Evolutionary conservation across 2,113 vertebrate species (phyloP).

Genomic region (Microcebus ravelobensis): DNA sequence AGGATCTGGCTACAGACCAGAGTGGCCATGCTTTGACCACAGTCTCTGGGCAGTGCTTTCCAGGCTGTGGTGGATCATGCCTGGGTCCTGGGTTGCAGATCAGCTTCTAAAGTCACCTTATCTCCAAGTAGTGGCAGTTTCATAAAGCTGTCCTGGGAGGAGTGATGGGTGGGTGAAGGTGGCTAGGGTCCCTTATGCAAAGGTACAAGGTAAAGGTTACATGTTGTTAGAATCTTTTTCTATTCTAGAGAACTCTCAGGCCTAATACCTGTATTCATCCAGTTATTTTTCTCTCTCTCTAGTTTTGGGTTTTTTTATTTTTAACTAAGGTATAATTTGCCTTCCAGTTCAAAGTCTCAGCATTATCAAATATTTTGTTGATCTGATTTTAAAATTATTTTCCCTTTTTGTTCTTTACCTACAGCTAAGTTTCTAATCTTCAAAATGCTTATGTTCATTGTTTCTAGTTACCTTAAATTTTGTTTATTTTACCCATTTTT

Average conservation of each 20-base stretch:
- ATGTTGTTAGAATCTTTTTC: background rate
- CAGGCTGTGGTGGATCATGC: background rate
- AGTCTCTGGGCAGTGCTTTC: background rate
- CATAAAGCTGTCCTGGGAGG: background rate
- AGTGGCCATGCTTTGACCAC: background rate
- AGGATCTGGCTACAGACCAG: background rate
- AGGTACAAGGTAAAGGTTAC: background rate
- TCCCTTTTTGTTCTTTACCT: background rate
- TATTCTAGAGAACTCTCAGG: background rate
- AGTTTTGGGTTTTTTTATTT: background rate
- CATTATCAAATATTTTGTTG: background rate
- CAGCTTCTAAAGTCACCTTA: background rate
- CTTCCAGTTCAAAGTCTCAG: background rate
- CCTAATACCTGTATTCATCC: background rate
- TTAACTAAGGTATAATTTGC: background rate
- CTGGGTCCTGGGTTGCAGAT: background rate
- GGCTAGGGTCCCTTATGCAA: background rate
- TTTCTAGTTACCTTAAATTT: background rate
- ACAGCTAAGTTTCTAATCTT: background rate
- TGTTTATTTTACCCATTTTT: background rate
- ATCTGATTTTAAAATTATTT: constrained; percentile 5
- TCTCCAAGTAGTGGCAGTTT: background rate
- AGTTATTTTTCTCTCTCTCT: background rate
- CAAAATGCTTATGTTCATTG: background rate
- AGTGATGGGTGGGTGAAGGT: background rate